Base-by-base conservation (phyloP, 1,140 invertebrate genomes). In the Drosophila prosaltans region DNA sequence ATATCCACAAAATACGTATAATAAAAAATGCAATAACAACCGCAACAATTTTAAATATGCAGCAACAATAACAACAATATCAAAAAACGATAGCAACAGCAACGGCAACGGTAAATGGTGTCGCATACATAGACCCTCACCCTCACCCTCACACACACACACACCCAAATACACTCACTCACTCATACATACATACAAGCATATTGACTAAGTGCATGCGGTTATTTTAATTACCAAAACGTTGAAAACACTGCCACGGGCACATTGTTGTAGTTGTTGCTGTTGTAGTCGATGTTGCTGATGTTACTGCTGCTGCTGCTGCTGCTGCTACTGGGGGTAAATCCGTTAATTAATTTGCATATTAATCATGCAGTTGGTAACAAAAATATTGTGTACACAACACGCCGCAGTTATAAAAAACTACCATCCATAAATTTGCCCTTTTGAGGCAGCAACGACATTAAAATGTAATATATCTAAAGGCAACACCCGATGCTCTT, bases 221-320 rank as follows among this genome's bases (percentile, higher is more conserved):
- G 83, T 88, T 88, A 84, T 89, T 89, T 89, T 89, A 89, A 89
- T 89, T 89, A 89, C 84, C 84, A 89, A 89, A 86, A 89, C 80
- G 82, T 88, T 71, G 84, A 63, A 70, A 70, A 73, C 24, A 9
- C 28, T 57, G 54, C 59, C 63, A 48, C 36, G 60, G 66, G 72
- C 60, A 39, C 74, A 51, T 54, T 69, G 48, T 32, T 43, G 51
- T 36, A 63, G 74, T 64, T 58, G 69, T 39, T 57, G 72, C 41
- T 24, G 41, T 2, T 26, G 45, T 24, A 24, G 28, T 39, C 54
- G 26, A 30, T 64, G 62, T 16, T 51, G 64, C 54, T 54, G 62
- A n/a, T 54, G 61, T 51, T 48, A n/a, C 7, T n/a, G 6, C n/a
- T 10, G 16, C 32, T 26, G 79, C 61, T 69, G 79, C 41, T 59